phyloP scores from a whole-genome alignment of 2,797 vertebrate genomes.

The Crenichthys baileyi region DNA sequence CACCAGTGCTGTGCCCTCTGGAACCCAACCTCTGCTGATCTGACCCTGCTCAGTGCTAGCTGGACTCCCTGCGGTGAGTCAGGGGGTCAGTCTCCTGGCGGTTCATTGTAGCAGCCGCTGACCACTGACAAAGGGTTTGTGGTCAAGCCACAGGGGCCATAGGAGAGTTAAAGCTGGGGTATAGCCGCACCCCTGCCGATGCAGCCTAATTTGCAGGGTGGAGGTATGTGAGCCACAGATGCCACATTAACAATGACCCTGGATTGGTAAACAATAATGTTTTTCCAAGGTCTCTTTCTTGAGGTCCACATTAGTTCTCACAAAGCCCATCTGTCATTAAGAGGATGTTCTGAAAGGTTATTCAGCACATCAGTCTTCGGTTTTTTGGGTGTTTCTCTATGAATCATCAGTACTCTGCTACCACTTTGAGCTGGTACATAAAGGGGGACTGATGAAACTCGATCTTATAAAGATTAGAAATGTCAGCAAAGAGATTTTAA shows the following conservation, averaged over 20 bases:
- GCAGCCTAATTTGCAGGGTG: conserved; percentile 77
- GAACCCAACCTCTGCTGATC: conserved; percentile 49
- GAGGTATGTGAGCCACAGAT: conserved; percentile 64
- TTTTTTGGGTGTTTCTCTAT: conserved; percentile 47
- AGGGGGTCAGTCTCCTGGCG: conserved; percentile 68
- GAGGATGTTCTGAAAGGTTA: conserved; percentile 73
- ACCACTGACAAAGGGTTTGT: conserved; percentile 72
- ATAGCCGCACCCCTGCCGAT: conserved; percentile 68
- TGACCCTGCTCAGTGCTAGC: conserved; percentile 66
- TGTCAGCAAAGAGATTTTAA: too few relatives aligned
- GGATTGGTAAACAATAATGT: conserved; percentile 80
- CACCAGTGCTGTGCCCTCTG: conserved; percentile 44
- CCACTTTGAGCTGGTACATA: conserved; percentile 47
- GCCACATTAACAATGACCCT: conserved; percentile 64
- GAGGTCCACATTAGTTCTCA: conserved; percentile 69
- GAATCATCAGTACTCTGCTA: conserved; percentile 33
- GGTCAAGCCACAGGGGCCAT: conserved; percentile 60
- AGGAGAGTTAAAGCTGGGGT: conserved; percentile 61
- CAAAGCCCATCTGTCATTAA: conserved; percentile 80
- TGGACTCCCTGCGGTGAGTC: conserved; percentile 65
- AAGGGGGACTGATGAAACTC: neutral
- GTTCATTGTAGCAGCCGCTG: conserved; percentile 72
- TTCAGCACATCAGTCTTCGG: conserved; percentile 72
- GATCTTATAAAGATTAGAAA: too few relatives aligned
- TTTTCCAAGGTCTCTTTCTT: conserved; percentile 80